Evolutionary conservation across 2,113 vertebrate species (phyloP).

Genomic region (Grantiella picta): DNA sequence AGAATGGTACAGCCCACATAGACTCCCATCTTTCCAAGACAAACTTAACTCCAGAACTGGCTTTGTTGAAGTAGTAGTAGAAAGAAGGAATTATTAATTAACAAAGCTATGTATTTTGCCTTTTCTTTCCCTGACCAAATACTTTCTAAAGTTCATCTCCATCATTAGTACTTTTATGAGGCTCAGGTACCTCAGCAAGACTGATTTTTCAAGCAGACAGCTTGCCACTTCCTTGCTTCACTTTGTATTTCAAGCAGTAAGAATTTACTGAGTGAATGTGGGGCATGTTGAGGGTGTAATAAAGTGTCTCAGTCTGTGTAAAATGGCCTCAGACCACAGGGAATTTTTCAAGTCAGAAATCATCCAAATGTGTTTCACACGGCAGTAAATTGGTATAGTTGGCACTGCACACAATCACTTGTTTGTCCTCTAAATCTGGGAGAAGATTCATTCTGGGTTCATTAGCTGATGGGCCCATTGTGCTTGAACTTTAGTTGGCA

Average conservation of each 20-base stretch:
- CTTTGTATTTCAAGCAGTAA: not conserved
- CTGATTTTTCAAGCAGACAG: not conserved
- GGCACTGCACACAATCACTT: not conserved
- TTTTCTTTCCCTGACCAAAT: not conserved
- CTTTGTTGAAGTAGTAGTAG: not conserved
- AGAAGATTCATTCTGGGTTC: not conserved
- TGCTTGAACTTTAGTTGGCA: not conserved
- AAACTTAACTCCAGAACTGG: not conserved
- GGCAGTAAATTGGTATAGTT: not conserved
- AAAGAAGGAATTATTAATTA: not conserved
- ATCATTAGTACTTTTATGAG: not conserved
- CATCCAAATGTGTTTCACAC: not conserved
- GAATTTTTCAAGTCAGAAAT: not conserved
- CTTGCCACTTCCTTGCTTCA: not conserved
- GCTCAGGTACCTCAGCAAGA: not conserved
- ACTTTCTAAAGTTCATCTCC: not conserved
- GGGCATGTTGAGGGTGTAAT: not conserved
- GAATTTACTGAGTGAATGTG: not conserved
- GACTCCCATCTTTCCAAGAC: not conserved
- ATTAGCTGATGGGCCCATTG: constrained; percentile 8
- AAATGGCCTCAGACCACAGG: not conserved
- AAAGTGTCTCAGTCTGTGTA: not conserved
- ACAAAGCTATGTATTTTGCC: not conserved
- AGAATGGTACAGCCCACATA: not conserved
- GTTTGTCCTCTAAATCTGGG: not conserved